Evolutionary conservation across 2,888 invertebrate genomes (phyloP), one percentile per base, ranked within the genome.

Genomic region (Drosophila antonietae): DNA sequence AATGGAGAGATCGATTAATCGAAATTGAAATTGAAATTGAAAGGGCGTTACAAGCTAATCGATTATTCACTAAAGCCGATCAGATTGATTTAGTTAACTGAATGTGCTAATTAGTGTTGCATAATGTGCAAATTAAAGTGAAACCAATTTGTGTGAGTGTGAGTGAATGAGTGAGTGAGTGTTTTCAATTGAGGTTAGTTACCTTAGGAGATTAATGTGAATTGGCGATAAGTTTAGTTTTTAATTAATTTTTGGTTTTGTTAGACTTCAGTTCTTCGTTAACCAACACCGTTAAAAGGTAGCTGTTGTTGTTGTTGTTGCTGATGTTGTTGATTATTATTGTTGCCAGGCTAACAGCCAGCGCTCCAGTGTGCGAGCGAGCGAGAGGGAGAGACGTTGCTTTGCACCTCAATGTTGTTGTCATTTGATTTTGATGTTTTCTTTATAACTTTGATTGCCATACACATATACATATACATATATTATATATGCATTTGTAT

Each of bases 141-240:
- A 56, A 18, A 56, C 18, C 31, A 69, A 46, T 39, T 70, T 43
- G 43, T 68, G 28, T 37, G 14, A 52, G 37, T 37, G 53, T 37
- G 31, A 49, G 28, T 39, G 37, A 15, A 31, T 55, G 35, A n/a
- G 35, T n/a, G 52, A 14, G 52, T 58, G 35, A 20, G 44, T 41
- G n/a, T 55, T 18, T 72, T 80, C 64, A 73, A 67, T 74, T 72
- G 55, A 65, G 82, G 83, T 88, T 90, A 90, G 88, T 88, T 88
- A 88, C 88, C 88, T 88, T 90, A 87, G 74, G 70, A 68, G 78
- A 75, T 64, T 80, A 80, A 88, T 88, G 89, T 84, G 90, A 89
- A 73, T 88, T 84, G 84, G 68, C 88, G 84, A 89, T 84, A 88
- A 85, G 88, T 84, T 88, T 82, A 71, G 71, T 47, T 33, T 51